Evolutionary conservation across 2,888 invertebrate genomes (phyloP), one percentile per base, ranked within the genome.

Genomic region (Mayetiola destructor): DNA sequence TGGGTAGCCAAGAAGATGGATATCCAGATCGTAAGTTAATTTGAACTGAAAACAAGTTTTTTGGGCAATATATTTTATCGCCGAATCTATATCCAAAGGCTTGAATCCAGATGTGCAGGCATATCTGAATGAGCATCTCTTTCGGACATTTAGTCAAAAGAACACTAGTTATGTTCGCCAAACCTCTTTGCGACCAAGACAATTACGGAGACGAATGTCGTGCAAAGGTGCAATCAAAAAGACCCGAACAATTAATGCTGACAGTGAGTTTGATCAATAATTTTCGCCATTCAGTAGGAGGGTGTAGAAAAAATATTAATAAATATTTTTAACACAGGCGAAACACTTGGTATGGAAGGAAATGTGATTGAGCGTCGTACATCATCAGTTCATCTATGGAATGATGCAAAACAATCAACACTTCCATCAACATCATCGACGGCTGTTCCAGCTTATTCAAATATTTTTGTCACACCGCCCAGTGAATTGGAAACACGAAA

Each of bases 141-240:
- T 88, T 65, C 87, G 87, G 66, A 84, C 88, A 18, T 81, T 91
- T 63, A 82, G 84, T 55, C 81, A 81, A 66, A 85, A 84, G 66
- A 80, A 79, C 62, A 77, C 86, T 53, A 71, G 88, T 59, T 77
- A 80, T 61, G 68, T 75, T 5, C 76, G 79, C 9, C 74, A 77
- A 27, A 67, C 74, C 1, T 77, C 74, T 56, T 66, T 71, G 2
- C 74, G 78, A 20, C 77, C 80, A 48, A 76, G 79, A 35, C 73
- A 76, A 59, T 64, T 87, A 53, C 79, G 81, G 48, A 77, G 89
- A 1, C 80, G 83, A 66, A 85, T 91, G 84, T 91, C 90, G 0
- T 87, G 94, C 20, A 84, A 85, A 64, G 95, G 95, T 56, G 92
- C 94, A 40, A 92, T 95, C 59, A 88, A 89, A 73, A 88, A 94